phyloP scores from a whole-genome alignment of 2,888 invertebrate species.

The Clitarchus hookeri region DNA sequence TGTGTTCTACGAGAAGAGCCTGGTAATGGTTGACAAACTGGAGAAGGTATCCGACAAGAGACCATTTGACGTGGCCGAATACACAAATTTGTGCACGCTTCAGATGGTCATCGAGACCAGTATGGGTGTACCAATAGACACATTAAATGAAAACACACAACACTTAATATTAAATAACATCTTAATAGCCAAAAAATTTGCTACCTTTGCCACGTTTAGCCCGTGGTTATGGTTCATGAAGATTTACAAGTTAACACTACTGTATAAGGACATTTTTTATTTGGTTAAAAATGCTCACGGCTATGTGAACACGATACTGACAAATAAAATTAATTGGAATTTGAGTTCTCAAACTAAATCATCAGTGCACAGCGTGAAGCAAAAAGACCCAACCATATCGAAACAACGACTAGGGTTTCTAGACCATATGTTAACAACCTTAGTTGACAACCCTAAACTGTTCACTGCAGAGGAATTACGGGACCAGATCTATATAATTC shows the following conservation, averaged over 20 bases:
- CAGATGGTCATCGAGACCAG: neutral
- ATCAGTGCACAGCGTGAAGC: neutral
- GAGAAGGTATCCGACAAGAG: neutral
- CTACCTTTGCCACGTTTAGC: neutral
- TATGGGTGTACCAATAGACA: neutral
- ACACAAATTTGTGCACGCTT: neutral
- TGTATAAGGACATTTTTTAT: neutral
- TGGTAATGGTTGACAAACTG: neutral
- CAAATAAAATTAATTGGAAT: neutral
- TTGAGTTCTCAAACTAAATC: neutral
- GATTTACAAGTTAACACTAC: neutral
- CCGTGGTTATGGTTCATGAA: neutral
- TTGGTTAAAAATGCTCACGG: neutral
- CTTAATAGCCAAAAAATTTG: neutral
- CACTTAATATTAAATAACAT: neutral
- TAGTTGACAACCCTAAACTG: neutral
- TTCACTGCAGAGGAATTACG: neutral
- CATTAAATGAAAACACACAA: neutral
- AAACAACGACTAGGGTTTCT: neutral
- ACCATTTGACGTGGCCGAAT: neutral
- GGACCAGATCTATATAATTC: neutral
- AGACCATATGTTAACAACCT: neutral
- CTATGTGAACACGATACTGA: neutral
- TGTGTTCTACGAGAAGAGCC: neutral
- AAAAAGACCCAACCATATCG: neutral